Base-by-base conservation (phyloP, 1,140 invertebrate genomes). In the Nilaparvata lugens region DNA sequence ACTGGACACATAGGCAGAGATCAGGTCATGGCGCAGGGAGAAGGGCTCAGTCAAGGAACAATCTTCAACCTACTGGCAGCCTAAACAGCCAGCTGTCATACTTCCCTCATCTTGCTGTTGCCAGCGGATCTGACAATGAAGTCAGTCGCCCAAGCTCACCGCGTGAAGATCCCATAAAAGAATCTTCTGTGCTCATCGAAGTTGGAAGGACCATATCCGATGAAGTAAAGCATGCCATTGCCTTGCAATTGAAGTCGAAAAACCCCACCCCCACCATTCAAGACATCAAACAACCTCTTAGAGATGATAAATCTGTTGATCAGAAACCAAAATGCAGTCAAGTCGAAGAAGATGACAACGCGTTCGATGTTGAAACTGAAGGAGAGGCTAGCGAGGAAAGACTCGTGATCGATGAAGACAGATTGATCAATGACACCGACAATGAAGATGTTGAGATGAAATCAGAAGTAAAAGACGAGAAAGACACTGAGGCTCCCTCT, bases 281-380 rank as follows among this genome's bases (percentile, higher is more conserved):
- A 16, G 5, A 48, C 16, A 11, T 2, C 31, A 43, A 51, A 58
- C 43, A 45, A 48, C 51, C 55, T 61, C 67, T 76, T 6, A 86
- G 88, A 58, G 83, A 90, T 60, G 84, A 91, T 0, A 89, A 90
- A 64, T 83, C 87, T 6, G 85, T 89, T 64, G 87, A 90, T 64
- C 72, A 89, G 18, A 86, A 89, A 66, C 78, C 78, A 53, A 71
- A 78, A 52, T 75, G 1, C 21, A 48, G 18, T 5, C 24, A 45
- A 23, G 51, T 42, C 14, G 11, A 58, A 57, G n/a, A 52, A 40
- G 9, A 43, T 18, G 48, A 59, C 18, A 48, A 58, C 9, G 43
- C 18, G n/a, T 42, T 21, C 13, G 42, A 63, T 52, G 35, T 58
- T 5, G 59, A 67, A 14, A 62, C 63, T 3, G 62, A 82, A 14